Percentiles rank a stretch among this genome's conserved stretches.
phyloP scores from a whole-genome alignment of 1,140 invertebrate species.

The Protaetia brevitarsis region DNA sequence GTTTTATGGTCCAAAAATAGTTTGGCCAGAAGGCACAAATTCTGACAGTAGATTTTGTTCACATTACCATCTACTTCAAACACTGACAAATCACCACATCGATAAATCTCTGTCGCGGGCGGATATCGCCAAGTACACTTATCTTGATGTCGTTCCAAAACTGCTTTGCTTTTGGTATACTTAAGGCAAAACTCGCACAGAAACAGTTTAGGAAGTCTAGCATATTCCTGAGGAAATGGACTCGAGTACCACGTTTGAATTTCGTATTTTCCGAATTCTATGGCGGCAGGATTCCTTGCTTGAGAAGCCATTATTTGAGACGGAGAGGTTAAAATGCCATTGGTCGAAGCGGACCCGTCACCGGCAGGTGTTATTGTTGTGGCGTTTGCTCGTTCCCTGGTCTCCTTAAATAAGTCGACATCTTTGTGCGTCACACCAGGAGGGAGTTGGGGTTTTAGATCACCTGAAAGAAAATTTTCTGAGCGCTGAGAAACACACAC shows the following conservation, averaged over 20 bases:
- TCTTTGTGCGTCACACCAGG: conserved; percentile 86
- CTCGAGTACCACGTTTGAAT: conserved; percentile 95
- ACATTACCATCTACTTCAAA: conserved; percentile 95
- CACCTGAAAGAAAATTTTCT: conserved; percentile 18
- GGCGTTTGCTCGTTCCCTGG: conserved; percentile 68
- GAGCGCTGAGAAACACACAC: conserved; percentile 12
- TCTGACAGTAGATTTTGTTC: conserved; percentile 98
- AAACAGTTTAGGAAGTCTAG: conserved; percentile 86
- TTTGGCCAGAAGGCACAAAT: conserved; percentile 94
- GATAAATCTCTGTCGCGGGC: conserved; percentile 95
- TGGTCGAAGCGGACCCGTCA: conserved; percentile 3
- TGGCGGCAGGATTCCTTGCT: conserved; percentile 77
- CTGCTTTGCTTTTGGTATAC: conserved; percentile 92
- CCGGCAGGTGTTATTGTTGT: conserved; percentile 38
- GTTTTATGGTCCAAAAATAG: conserved; percentile 98
- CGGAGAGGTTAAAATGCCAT: conserved; percentile 34
- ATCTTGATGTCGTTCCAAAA: conserved; percentile 86
- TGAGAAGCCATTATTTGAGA: conserved; percentile 46
- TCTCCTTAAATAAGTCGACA: conserved; percentile 80
- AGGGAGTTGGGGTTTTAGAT: conserved; percentile 55
- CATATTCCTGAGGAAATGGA: conserved; percentile 89
- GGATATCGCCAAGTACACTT: conserved; percentile 94
- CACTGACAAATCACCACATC: conserved; percentile 80
- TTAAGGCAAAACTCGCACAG: conserved; percentile 97
- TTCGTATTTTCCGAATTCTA: conserved; percentile 90